Conservation (phyloP, 2,888 invertebrate genomes). For the Drosophila mimica region DNA sequence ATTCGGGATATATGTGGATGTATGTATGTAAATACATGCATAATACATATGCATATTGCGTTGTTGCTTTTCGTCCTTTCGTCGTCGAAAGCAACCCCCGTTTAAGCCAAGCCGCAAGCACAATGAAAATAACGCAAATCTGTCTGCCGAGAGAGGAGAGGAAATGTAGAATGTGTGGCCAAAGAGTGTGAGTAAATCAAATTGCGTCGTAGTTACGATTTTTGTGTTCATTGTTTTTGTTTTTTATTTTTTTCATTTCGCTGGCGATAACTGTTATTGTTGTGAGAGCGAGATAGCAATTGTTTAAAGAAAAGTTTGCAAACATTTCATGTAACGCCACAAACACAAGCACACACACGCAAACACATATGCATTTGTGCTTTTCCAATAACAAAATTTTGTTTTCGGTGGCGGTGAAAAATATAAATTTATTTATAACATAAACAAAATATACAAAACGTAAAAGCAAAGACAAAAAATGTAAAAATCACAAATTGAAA, state of each 20-base stretch:
- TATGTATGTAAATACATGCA: neutral
- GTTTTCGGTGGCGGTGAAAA: constrained; percentile 40
- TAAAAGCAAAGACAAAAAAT: constrained; percentile 26
- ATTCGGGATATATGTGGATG: constrained; percentile 14
- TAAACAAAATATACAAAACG: constrained; percentile 59
- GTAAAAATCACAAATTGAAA: constrained; percentile 26
- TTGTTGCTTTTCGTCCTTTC: constrained; percentile 19
- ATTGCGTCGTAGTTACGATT: constrained; percentile 81
- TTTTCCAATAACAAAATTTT: constrained; percentile 14
- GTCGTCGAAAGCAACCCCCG: constrained; percentile 47
- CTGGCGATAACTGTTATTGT: constrained; percentile 50
- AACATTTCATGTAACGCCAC: constrained; percentile 26
- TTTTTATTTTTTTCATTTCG: constrained; percentile 32
- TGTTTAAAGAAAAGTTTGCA: constrained; percentile 45
- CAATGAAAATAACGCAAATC: constrained; percentile 42
- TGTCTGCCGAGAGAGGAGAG: constrained; percentile 7
- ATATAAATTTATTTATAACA: constrained; percentile 69
- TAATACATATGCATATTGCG: constrained; percentile 26
- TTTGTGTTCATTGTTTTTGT: constrained; percentile 29
- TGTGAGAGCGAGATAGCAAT: constrained; percentile 54
- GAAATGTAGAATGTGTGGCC: constrained; percentile 36
- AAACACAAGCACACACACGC: constrained; percentile 8
- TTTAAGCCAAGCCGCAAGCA: constrained; percentile 28
- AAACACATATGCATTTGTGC: neutral
- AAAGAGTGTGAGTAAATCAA: constrained; percentile 74